These are phyloP conservation scores for Synergus gifuensis DNA, from an alignment of 2,888 invertebrate species.

Conservation along the genomic window DNA sequence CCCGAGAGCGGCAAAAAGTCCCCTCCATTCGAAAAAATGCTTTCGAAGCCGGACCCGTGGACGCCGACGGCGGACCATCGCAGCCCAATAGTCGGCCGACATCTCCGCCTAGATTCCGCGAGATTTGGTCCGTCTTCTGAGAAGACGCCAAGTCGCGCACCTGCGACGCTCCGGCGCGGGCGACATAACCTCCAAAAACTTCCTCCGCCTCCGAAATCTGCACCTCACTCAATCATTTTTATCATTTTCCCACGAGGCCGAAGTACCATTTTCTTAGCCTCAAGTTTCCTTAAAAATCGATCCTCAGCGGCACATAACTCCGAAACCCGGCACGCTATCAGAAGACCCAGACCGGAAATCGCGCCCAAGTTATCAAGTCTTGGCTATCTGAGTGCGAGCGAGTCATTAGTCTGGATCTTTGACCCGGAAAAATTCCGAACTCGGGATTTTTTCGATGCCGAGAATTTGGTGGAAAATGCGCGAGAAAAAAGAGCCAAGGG, in stretches of 20 bases:
- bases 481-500: background rate
- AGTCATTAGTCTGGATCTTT: background rate
- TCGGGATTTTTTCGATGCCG: background rate
- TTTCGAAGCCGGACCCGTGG: constrained; percentile 26
- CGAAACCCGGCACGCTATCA: constrained; percentile 19
- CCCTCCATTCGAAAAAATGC: background rate
- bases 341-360: constrained; percentile 38
- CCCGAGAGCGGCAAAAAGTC: constrained; percentile 44
- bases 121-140: constrained; percentile 54
- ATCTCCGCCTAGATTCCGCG: constrained; percentile 57
- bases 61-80: constrained; percentile 42
- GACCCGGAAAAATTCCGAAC: background rate
- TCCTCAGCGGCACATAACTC: constrained; percentile 42
- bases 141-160: constrained; percentile 43
- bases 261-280: background rate
- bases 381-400: background rate
- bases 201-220: background rate
- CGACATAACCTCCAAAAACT: constrained; percentile 47
- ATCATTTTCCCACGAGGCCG: constrained; percentile 18
- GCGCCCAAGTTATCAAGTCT: background rate
- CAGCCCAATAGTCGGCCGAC: constrained; percentile 63
- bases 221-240: constrained; percentile 17
- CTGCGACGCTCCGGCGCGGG: constrained; percentile 47
- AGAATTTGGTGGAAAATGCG: background rate
- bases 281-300: constrained; percentile 1